A percentile compares a stretch with the other conserved stretches of the same genome.
Evolutionary conservation across 2,888 invertebrate genomes (phyloP).

Genomic region (Ophraella communa): DNA sequence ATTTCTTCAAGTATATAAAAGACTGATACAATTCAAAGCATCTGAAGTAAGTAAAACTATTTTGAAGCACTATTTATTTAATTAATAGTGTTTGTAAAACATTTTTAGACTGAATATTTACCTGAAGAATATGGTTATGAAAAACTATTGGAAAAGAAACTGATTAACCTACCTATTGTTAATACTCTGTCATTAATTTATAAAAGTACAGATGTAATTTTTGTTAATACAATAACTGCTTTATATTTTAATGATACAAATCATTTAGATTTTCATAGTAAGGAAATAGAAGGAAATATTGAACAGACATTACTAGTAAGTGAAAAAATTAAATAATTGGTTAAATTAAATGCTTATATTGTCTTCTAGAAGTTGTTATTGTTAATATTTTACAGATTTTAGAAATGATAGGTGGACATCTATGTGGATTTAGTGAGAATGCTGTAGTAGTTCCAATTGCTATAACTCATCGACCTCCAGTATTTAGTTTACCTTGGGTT

Average conservation of each 20-base stretch:
- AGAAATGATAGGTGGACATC: constrained; percentile 52
- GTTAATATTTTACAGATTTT: constrained; percentile 49
- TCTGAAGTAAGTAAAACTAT: constrained; percentile 65
- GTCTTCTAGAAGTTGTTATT: too few relatives aligned
- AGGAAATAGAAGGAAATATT: constrained; percentile 51
- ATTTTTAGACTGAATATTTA: constrained; percentile 55
- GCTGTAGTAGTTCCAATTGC: constrained; percentile 50
- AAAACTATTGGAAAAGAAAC: constrained; percentile 49
- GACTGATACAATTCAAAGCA: constrained; percentile 81
- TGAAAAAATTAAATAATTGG: not conserved
- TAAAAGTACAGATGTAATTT: constrained; percentile 45
- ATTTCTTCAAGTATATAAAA: constrained; percentile 74
- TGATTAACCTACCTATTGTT: constrained; percentile 52
- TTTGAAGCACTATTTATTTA: not conserved
- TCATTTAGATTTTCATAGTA: constrained; percentile 45
- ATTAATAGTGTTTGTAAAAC: not conserved
- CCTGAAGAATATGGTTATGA: constrained; percentile 46
- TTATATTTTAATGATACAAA: constrained; percentile 49
- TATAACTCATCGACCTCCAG: constrained; percentile 47
- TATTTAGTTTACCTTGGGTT: constrained; percentile 54
- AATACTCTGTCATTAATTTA: constrained; percentile 51
- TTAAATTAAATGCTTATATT: not conserved
- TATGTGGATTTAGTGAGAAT: constrained; percentile 51
- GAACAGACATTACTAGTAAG: constrained; percentile 52
- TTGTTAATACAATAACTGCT: constrained; percentile 48